Conservation (phyloP, 2,113 vertebrate species). For the Callipepla californica region DNA sequence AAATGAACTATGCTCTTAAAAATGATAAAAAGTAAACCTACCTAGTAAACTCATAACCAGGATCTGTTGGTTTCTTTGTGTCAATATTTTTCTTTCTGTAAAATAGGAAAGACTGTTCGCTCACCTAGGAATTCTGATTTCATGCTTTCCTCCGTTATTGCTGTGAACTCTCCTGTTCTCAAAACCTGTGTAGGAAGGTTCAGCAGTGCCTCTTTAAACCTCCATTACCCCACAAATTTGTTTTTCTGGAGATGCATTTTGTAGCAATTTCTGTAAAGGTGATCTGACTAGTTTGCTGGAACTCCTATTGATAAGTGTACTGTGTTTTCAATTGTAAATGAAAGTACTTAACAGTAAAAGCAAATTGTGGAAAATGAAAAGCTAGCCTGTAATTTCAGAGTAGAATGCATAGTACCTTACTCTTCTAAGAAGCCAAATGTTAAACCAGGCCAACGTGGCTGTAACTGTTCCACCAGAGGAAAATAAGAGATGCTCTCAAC, state of each 20-base stretch:
- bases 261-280: background rate
- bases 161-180: background rate
- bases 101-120: background rate
- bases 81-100: background rate
- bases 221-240: background rate
- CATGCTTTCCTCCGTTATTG: background rate
- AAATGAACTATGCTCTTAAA: background rate
- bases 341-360: background rate
- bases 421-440: background rate
- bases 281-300: background rate
- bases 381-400: accelerated
- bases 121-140: background rate
- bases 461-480: background rate
- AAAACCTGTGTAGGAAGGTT: background rate
- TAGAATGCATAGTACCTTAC: background rate
- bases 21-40: background rate
- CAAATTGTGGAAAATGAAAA: background rate
- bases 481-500: background rate
- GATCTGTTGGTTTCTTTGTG: background rate
- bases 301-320: background rate
- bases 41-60: background rate
- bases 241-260: background rate
- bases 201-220: background rate
- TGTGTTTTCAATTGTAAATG: background rate
- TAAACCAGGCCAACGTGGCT: background rate